Evolutionary conservation across 2,888 invertebrate genomes (phyloP), one percentile per base, ranked within the genome.

Genomic region (Dryomyza anilis): DNA sequence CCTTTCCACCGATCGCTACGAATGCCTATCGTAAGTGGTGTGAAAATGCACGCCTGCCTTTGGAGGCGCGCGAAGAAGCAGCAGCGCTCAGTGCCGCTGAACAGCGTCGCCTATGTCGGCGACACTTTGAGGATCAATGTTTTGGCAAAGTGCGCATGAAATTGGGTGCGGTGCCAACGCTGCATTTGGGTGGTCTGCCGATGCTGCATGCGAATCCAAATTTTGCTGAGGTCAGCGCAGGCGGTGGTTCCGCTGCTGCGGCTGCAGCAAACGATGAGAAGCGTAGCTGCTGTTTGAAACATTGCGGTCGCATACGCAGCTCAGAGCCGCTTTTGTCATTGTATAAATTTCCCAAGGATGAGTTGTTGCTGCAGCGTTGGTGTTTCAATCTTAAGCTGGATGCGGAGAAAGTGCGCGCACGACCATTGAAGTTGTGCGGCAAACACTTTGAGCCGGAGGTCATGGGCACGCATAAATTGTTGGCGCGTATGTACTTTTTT

Each of bases 371-470:
- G 12, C 73, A 76, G 6, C 77, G 79, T 19, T 79, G 79, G 79
- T 79, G 79, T 68, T 80, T 80, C 53, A 79, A 79, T 65, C 67
- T 79, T 3, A 74, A 80, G 5, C 70, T 79, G 3, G 81, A 79
- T 70, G 79, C 78, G 1, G 69, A 72, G 2, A 74, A 77, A 14
- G 79, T 79, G 70, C 74, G 79, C 12, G 79, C 79, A 12, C 80
- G n/a, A n/a, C n/a, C 81, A 79, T 56, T n/a, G 80, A 79, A 71
- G 80, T 79, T 66, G n/a, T 79, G 79, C 64, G 79, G 81, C 36
- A 76, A 76, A 0, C 79, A 79, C 64, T 79, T 79, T n/a, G 77
- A 79, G n/a, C 80, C 77, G 57, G 79, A 79, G 63, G 79, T 80
- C 0, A 57, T 79, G 58, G 79, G 79, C 12, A 64, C 80, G 4